Conservation (phyloP, 2,113 vertebrate species). For the Callorhinus ursinus region DNA sequence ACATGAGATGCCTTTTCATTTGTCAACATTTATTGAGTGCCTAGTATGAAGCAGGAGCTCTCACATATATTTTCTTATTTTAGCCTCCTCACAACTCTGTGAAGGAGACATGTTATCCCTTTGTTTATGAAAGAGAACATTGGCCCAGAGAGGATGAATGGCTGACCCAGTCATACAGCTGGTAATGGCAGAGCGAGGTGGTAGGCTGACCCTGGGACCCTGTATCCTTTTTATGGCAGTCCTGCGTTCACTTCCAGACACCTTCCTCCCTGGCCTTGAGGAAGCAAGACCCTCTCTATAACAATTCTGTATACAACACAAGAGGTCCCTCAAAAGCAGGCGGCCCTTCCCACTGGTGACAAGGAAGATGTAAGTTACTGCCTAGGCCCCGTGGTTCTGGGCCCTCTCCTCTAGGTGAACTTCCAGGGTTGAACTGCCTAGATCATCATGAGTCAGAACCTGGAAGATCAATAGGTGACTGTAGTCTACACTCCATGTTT, state of each 20-base stretch:
- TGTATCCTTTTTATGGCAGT: background rate
- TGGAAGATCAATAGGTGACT: slow-evolving; percentile 8
- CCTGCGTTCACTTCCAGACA: background rate
- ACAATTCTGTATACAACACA: background rate
- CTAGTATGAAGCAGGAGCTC: background rate
- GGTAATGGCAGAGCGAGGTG: background rate
- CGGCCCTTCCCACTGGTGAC: background rate
- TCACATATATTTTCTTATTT: background rate
- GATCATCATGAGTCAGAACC: background rate
- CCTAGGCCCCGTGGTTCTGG: background rate
- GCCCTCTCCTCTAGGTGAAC: background rate
- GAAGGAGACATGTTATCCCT: background rate
- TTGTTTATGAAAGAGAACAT: background rate
- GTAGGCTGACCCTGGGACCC: background rate
- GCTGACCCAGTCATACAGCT: background rate
- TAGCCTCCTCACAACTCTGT: background rate
- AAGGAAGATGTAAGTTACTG: background rate
- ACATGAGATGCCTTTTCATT: background rate
- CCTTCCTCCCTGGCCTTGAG: background rate
- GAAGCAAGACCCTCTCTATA: background rate
- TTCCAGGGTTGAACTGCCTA: background rate
- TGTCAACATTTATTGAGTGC: slow-evolving; percentile 15
- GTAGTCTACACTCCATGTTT: background rate
- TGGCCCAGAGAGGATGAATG: background rate
- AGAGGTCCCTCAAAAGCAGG: background rate